Base-by-base conservation (phyloP, 2,888 invertebrate species). In the Volucella inflata region DNA sequence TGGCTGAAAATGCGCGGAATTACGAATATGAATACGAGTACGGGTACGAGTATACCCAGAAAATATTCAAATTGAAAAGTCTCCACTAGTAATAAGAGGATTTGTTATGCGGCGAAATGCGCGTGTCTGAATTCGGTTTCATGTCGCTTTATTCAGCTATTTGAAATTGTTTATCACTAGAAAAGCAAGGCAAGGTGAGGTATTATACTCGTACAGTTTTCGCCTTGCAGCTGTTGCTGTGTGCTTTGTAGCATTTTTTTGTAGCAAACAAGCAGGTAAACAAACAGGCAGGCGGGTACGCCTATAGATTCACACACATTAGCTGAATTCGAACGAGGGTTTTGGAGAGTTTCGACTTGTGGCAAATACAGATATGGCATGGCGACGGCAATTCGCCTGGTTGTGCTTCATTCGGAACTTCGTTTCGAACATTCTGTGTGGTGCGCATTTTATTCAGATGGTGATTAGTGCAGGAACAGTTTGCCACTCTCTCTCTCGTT, bases 201-300 rank as follows among this genome's bases (percentile, higher is more conserved):
- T 48, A 30, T 9, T 30, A 38, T n/a, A n/a, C n/a, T n/a, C n/a
- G n/a, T 36, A 74, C 85, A 85, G 85, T 77, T 85, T 85, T 74
- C 68, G 85, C 85, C 85, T 85, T 60, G 75, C 53, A 60, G 65
- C 67, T 76, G 75, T 60, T 76, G 67, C 62, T 48, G 71, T 74
- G 46, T 64, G 30, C 30, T 30, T n/a, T n/a, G n/a, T n/a, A n/a
- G 6, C 6, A 30, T 30, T 30, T 30, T 30, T 30, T 30, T 30
- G 21, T 21, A 30, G 30, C 30, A 6, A 30, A 6, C 30, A 30
- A 30, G 2, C 30, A 30, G 1, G 16, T 57, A 36, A 12, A 40
- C 62, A 36, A 12, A 40, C 48, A 44, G 16, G 10, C 42, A 16
- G 36, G 17, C 30, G 48, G 48, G 53, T 46, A 14, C 17, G 6